Percentiles rank a stretch among this genome's conserved stretches.
phyloP scores from a whole-genome alignment of 2,888 invertebrate species.

The Tetragonisca angustula region DNA sequence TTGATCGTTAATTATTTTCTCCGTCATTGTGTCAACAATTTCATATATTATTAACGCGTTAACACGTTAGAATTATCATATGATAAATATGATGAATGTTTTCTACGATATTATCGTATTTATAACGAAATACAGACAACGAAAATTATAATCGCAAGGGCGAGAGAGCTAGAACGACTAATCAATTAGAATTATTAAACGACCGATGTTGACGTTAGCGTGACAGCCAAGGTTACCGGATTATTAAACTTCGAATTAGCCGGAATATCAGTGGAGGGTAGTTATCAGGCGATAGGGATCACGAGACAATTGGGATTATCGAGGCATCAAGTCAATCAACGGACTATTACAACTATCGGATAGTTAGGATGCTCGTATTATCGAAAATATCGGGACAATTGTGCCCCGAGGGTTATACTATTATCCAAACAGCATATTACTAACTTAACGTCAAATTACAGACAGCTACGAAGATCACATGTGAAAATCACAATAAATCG shows the following conservation, averaged over 20 bases:
- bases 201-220: background rate
- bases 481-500: too few relatives aligned
- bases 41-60: background rate
- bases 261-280: background rate
- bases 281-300: slow-evolving; percentile 16
- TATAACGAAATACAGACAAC: background rate
- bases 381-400: slow-evolving; percentile 14
- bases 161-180: background rate
- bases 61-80: background rate
- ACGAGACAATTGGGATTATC: slow-evolving; percentile 32
- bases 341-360: slow-evolving; percentile 17
- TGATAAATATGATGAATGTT: background rate
- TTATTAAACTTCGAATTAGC: slow-evolving; percentile 22
- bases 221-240: background rate
- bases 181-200: background rate
- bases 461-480: background rate
- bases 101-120: background rate
- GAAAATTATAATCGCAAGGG: background rate
- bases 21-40: background rate
- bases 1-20: too few relatives aligned
- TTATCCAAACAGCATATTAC: background rate
- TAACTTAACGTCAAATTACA: background rate
- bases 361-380: slow-evolving; percentile 7
- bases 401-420: background rate
- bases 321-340: slow-evolving; percentile 29